These are phyloP conservation scores for Drosophila busckii DNA, from an alignment of 1,140 invertebrate species.

Conservation along the genomic window DNA sequence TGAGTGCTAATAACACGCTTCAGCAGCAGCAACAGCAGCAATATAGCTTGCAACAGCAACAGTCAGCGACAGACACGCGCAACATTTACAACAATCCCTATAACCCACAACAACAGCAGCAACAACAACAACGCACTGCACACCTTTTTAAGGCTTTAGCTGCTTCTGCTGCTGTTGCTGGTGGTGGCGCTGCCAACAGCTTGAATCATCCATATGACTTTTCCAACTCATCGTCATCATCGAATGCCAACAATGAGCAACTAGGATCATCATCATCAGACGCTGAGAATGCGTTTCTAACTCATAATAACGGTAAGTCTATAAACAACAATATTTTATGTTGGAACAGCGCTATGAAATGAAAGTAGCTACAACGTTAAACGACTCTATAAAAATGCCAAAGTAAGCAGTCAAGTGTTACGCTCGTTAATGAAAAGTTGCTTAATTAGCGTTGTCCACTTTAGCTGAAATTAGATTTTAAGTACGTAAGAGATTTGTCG, in stretches of 20 bases:
- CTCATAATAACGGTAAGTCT: slow-evolving; percentile 72
- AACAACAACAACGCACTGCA: slow-evolving; percentile 53
- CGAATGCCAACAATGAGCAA: slow-evolving; percentile 67
- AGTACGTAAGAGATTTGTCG: too few relatives aligned
- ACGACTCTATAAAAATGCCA: too few relatives aligned
- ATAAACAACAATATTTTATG: not conserved
- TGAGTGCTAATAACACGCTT: slow-evolving; percentile 71
- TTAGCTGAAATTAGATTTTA: too few relatives aligned
- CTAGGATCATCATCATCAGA: slow-evolving; percentile 68
- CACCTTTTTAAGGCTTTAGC: slow-evolving; percentile 63
- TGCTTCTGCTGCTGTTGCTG: slow-evolving; percentile 39
- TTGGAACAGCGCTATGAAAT: too few relatives aligned
- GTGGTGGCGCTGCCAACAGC: slow-evolving; percentile 49
- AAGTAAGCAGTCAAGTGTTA: too few relatives aligned
- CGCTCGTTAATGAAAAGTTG: too few relatives aligned
- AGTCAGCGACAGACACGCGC: slow-evolving; percentile 62
- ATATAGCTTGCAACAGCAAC: slow-evolving; percentile 55
- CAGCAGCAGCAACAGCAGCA: slow-evolving; percentile 56
- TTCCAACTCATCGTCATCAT: slow-evolving; percentile 63
- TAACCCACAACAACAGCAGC: slow-evolving; percentile 50
- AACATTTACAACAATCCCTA: slow-evolving; percentile 77
- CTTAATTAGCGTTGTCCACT: too few relatives aligned
- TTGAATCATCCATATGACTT: slow-evolving; percentile 72
- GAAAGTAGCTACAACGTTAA: too few relatives aligned
- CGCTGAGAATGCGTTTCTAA: slow-evolving; percentile 69